Evolutionary conservation across 35 echinoderm and acorn worm species (phyloP), one percentile per base, ranked within the genome.

Genomic region (Nesometra sesokonis): DNA sequence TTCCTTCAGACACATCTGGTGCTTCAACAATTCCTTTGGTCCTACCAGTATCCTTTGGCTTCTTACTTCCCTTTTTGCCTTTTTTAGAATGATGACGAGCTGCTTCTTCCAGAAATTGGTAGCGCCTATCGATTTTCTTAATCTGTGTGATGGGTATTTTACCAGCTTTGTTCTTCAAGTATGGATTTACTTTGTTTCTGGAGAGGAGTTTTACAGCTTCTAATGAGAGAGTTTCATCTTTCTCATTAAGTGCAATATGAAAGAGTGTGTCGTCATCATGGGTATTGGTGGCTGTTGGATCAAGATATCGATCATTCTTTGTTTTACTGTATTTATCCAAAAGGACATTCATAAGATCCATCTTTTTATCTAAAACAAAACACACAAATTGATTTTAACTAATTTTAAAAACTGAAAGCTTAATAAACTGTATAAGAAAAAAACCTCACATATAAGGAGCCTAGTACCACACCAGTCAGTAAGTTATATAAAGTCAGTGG

Each of bases 111-210:
- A 91, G 84, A 46, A 80, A 91, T 32, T 36, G 84, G 46, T 85
- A 85, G 13, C 89, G 76, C 7, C 89, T 35, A 78, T 91, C 89
- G 29, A 43, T 79, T 38, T 79, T 85, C 33, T 85, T 91, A 0
- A 91, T 35, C 76, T 80, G 85, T 23, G 77, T 76, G 5, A 91
- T 84, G 11, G 89, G 89, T 79, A 91, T 85, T 79, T 81, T 78
- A 32, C 89, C 89, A 57, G 77, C 34, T 27, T 91, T 85, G 77
- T 91, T 86, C 76, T 78, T 37, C 21, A 91, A 31, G 31, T 85
- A 46, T 7, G 89, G 89, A 35, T 91, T 85, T 35, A 91, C 89
- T 27, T 85, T 85, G 78, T 91, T 78, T 30, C 36, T 46, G 32
- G 37, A 34, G 5, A 91, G 84, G 5, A 91, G 36, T 39, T 91